phyloP scores from a whole-genome alignment of 2,797 vertebrate genomes.

The Tapera naevia region DNA sequence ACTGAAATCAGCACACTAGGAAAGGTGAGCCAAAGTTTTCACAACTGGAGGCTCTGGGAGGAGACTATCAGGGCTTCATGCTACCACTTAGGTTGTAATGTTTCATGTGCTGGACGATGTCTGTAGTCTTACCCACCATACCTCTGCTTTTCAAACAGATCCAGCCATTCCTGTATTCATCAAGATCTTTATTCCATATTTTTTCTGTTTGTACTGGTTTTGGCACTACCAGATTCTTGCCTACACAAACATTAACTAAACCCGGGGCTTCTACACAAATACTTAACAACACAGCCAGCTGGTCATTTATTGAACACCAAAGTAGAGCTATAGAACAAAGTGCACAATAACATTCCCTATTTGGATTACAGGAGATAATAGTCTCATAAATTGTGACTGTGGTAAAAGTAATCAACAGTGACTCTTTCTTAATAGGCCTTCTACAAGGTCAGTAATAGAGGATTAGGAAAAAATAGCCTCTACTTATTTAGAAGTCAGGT shows the following conservation, averaged over 20 bases:
- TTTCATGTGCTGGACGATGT: neutral
- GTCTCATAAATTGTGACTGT: neutral
- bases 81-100: rapidly evolving
- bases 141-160: neutral
- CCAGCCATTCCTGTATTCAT: neutral
- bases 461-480: neutral
- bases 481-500: neutral
- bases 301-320: neutral
- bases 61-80: neutral
- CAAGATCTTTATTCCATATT: neutral
- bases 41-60: neutral
- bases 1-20: neutral
- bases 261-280: neutral
- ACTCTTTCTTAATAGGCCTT: neutral
- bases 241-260: neutral
- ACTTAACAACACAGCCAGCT: neutral
- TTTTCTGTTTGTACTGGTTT: neutral
- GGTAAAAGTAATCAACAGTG: neutral
- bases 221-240: neutral
- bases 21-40: neutral
- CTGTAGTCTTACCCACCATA: neutral
- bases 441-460: neutral
- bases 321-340: neutral
- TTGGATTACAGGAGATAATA: neutral
- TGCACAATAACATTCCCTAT: neutral